Evolutionary conservation across 2,113 vertebrate genomes (phyloP), one percentile per base, ranked within the genome.

Genomic region (Erythrolamprus reginae): DNA sequence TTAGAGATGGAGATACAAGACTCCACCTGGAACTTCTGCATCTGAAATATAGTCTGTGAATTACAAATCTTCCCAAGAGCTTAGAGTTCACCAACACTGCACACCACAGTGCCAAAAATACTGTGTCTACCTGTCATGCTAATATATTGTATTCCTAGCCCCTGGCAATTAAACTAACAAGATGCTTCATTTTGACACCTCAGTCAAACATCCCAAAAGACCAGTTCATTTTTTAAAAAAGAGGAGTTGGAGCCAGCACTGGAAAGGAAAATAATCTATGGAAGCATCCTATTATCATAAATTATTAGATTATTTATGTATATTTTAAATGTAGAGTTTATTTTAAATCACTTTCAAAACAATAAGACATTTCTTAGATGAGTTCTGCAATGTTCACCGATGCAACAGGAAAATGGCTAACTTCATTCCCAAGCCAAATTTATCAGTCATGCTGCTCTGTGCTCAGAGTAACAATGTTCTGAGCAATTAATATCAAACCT

Each of bases 401-500:
- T 89, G 90, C 87, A 94, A 91, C 33, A 90, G 94, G 90, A 95
- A 94, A 94, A 94, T 89, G 92, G 86, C 90, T 94, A 77, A 90
- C 92, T 93, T 92, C 0, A 0, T 70, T 94, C 94, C 90, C 86
- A 84, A 93, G 91, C 87, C 93, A 94, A 90, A 93, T 93, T 94
- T 90, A 65, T 93, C 92, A 92, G 90, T 96, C 94, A 92, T 56
- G 87, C 86, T 88, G 83, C 84, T 94, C 92, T 95, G 93, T 96
- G 91, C 89, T 93, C 92, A 84, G 92, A 93, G 95, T 90, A 93
- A 92, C 85, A 90, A 95, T 88, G 88, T 94, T 95, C 88, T 86
- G 13, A 92, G 90, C 90, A 95, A 95, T 95, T 96, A 94, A 94
- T 95, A 93, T 82, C 85, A 94, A 94, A 55, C 55, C 82, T 94